Percentiles rank a stretch among this genome's conserved stretches.
Evolutionary conservation across 1,140 invertebrate species (phyloP).

Genomic region (Delia radicum): DNA sequence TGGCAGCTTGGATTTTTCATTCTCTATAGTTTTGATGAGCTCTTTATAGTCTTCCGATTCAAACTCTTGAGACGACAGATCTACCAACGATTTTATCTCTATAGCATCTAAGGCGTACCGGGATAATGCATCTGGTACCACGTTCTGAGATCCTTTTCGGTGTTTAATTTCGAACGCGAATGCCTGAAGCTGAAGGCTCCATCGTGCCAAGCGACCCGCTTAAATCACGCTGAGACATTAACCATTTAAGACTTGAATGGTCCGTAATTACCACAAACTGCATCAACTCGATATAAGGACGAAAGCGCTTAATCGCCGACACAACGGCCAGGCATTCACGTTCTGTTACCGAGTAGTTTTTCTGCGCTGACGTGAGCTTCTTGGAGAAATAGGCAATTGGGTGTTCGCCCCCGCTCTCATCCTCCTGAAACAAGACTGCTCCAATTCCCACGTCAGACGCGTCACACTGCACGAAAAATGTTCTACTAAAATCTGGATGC

Average conservation of each 20-base stretch:
- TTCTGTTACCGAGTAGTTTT: neutral
- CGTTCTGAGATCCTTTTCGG: constrained; percentile 10
- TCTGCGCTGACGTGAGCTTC: neutral
- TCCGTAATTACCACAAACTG: neutral
- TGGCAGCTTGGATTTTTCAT: neutral
- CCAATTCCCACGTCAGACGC: neutral
- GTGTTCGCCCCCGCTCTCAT: neutral
- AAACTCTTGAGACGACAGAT: neutral
- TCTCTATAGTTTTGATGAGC: neutral
- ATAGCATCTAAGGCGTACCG: no score
- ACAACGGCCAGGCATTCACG: neutral
- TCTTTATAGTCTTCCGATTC: neutral
- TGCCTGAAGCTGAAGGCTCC: constrained; percentile 1
- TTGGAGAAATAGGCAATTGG: neutral
- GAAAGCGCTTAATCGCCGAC: neutral
- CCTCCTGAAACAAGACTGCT: neutral
- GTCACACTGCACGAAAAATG: neutral
- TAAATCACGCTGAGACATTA: constrained; percentile 19
- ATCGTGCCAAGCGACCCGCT: constrained; percentile 16
- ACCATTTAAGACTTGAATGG: neutral
- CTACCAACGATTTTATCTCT: no score
- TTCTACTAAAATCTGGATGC: neutral
- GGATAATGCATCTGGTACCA: constrained; percentile 26
- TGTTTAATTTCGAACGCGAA: constrained; percentile 9
- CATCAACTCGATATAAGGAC: neutral